A percentile compares a stretch with the other conserved stretches of the same genome.
phyloP scores from a whole-genome alignment of 2,113 vertebrate genomes.

The Anthoscopus minutus region DNA sequence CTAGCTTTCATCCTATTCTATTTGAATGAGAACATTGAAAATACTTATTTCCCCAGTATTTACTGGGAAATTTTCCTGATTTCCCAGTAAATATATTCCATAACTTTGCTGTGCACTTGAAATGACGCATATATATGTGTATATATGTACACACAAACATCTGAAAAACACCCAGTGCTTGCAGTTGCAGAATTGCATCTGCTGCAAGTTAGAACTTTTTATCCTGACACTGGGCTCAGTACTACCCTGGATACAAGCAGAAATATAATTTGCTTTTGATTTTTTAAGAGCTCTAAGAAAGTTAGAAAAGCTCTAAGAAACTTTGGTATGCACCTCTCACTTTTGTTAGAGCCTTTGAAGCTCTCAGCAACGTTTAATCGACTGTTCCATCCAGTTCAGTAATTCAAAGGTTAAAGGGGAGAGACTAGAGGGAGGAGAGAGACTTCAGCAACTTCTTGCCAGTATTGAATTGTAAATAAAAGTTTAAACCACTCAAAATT shows the following conservation, averaged over 20 bases:
- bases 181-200: neutral
- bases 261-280: neutral
- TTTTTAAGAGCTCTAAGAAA: neutral
- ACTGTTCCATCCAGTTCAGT: neutral
- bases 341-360: neutral
- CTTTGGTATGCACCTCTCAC: neutral
- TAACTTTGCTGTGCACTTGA: neutral
- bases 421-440: neutral
- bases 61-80: neutral
- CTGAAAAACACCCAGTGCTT: neutral
- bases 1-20: neutral
- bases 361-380: neutral
- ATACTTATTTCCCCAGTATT: neutral
- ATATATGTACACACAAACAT: neutral
- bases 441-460: neutral
- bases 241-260: neutral
- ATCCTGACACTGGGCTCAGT: neutral
- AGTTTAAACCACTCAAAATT: conserved; percentile 41
- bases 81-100: neutral
- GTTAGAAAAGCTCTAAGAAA: neutral
- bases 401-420: neutral
- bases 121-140: neutral
- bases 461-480: conserved; percentile 12
- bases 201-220: neutral
- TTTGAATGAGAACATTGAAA: neutral